phyloP scores from a whole-genome alignment of 1,140 invertebrate genomes.

The Brachionus rotundiformis region DNA sequence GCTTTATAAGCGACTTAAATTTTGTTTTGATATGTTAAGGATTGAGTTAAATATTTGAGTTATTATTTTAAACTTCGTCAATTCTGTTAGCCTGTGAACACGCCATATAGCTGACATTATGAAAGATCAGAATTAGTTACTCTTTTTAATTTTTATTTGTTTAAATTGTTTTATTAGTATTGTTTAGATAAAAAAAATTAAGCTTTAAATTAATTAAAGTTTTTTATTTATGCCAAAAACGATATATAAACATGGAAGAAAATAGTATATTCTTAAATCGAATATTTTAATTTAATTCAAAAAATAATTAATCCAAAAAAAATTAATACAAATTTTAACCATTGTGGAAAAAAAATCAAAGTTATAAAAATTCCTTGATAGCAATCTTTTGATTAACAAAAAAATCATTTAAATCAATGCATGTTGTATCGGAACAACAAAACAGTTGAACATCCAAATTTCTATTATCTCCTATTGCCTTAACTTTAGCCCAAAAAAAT shows the following conservation, averaged over 20 bases:
- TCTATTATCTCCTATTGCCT: background rate
- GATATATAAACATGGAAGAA: background rate
- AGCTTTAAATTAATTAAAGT: background rate
- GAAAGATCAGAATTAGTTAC: no score
- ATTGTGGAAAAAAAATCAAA: background rate
- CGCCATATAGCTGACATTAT: no score
- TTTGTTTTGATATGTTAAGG: no score
- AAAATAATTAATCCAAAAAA: conserved; percentile 1
- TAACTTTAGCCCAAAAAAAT: background rate
- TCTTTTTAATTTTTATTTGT: no score
- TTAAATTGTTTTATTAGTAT: no score
- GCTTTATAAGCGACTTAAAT: no score
- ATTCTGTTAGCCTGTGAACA: no score
- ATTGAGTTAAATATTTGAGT: no score
- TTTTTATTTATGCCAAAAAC: background rate
- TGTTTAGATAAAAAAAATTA: no score
- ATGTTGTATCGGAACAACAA: background rate
- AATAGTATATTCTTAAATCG: background rate
- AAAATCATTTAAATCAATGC: background rate
- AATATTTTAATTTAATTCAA: conserved; percentile 14
- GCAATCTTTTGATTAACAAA: background rate
- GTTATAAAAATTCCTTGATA: background rate
- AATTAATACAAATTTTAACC: background rate
- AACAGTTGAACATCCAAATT: background rate
- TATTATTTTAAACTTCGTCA: no score